Evolutionary conservation across 2,888 invertebrate species (phyloP), one percentile per base, ranked within the genome.

Genomic region (Drosophila trichaetosa): DNA sequence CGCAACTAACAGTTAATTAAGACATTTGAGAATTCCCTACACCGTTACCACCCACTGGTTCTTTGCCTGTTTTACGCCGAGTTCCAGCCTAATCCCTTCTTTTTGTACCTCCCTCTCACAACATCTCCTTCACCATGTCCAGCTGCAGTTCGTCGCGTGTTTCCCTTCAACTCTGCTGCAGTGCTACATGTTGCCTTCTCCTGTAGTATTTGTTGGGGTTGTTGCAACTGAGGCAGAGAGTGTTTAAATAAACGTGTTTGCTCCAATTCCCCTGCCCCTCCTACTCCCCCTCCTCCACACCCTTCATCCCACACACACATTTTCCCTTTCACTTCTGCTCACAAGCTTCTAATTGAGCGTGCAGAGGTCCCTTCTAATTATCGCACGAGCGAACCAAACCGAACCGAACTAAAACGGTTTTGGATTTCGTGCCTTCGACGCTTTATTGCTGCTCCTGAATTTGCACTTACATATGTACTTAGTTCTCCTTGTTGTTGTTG

Each of bases 321-420:
- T 46, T 46, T 24, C 27, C 11, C 34, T 46, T 42, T 57, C 31
- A 31, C 36, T 73, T 69, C 57, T 59, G 79, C 78, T 80, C 75
- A 87, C 80, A 80, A 82, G 82, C 82, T 79, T 82, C 87, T 87
- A 88, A 90, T 89, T 90, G 90, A 89, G 85, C 88, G 87, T 85
- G 84, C 74, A 79, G 79, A 80, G 80, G 82, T 76, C 73, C 79
- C 80, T 86, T 89, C 78, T 90, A 90, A 90, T 89, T 87, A 89
- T 84, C 76, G 80, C 87, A 72, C 73, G 71, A 70, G 71, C 57
- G 57, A 76, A 64, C 70, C 67, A 56, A 66, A 16, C 46, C 29
- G 29, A 64, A 52, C 66, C 52, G 42, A 76, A 24, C 21, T 33
- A 7, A 24, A 24, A 76, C 76, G 73, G 82, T 76, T 83, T 89